These are phyloP conservation scores for Trichonephila inaurata DNA, from an alignment of 1,140 invertebrate genomes.

Conservation along the genomic window DNA sequence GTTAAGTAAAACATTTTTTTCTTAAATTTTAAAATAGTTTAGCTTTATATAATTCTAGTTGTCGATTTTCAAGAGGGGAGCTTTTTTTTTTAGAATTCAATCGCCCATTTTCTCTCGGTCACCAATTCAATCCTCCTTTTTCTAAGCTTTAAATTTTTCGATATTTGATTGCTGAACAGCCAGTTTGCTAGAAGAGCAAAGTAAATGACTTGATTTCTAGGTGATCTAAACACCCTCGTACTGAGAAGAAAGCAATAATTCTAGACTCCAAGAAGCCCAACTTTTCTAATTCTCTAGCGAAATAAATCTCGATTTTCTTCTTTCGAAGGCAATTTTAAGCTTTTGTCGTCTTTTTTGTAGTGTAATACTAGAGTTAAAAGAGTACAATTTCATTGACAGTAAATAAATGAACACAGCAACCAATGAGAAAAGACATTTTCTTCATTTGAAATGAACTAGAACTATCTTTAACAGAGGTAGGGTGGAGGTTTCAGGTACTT, in stretches of 20 bases:
- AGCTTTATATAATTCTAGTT: too few species aligned
- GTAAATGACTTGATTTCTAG: conserved; percentile 13
- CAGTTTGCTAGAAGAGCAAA: neutral
- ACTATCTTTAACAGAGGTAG: neutral
- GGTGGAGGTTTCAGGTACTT: neutral
- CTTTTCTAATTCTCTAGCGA: conserved; percentile 14
- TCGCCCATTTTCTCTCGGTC: neutral
- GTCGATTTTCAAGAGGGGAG: neutral
- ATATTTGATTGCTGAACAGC: neutral
- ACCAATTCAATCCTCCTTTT: neutral
- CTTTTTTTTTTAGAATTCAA: neutral
- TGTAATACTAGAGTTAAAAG: conserved; percentile 43
- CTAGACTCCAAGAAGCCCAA: neutral
- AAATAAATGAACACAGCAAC: conserved; percentile 22
- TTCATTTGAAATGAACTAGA: conserved; percentile 6
- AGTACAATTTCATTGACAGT: conserved; percentile 42
- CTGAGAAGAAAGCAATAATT: conserved; percentile 44
- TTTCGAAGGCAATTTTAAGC: conserved; percentile 24
- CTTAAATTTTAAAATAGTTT: too few species aligned
- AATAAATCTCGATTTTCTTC: conserved; percentile 24
- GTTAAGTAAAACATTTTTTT: too few species aligned
- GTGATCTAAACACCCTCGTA: conserved; percentile 21
- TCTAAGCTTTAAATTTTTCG: neutral
- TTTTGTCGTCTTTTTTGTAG: conserved; percentile 8
- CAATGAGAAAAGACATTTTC: conserved; percentile 31